Evolutionary conservation across 1,140 invertebrate species (phyloP), one percentile per base, ranked within the genome.

Genomic region (Cydia strobilella): DNA sequence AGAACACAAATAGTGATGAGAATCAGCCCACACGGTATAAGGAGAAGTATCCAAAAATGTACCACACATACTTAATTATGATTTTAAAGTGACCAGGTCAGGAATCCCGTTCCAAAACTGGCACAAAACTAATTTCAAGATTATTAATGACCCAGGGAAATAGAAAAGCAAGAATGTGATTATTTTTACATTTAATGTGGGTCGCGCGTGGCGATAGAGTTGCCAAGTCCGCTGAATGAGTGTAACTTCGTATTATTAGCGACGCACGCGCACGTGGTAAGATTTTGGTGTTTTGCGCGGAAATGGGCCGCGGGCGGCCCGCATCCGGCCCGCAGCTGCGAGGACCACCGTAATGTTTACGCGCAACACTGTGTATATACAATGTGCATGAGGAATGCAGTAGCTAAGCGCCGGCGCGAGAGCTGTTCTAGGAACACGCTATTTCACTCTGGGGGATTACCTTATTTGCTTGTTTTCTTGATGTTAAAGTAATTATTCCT

Each of bases 271-370:
- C 66, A 54, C 48, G 27, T 62, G 42, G 65, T 35, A 6, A 69
- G 65, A 69, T 35, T 69, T 69, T 69, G 65, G 65, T 69, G 65
- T 69, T 69, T 69, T 39, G 65, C 31, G 65, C 65, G 65, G 65
- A 69, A 69, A 69, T n/a, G 31, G 65, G 65, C 23, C 23, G 18
- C 13, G 48, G 73, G 59, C 65, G 48, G 75, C 71, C 71, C 71
- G 75, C 75, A 76, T 76, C 75, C 75, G 63, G 75, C 71, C 25
- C 63, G 65, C 65, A 69, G 27, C 27, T 69, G 65, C n/a, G 65
- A 12, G 63, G 65, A 35, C 65, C 65, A 39, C 31, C 65, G 65
- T 31, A 27, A 66, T 66, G 63, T 66, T 66, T 66, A 66, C 63
- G 63, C 63, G 59, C 20, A n/a, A 59, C 48, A 51, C 48, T n/a